Percentiles rank a stretch among this genome's conserved stretches.
Evolutionary conservation across 2,797 vertebrate genomes (phyloP).

Genomic region (Gorsachius magnificus): DNA sequence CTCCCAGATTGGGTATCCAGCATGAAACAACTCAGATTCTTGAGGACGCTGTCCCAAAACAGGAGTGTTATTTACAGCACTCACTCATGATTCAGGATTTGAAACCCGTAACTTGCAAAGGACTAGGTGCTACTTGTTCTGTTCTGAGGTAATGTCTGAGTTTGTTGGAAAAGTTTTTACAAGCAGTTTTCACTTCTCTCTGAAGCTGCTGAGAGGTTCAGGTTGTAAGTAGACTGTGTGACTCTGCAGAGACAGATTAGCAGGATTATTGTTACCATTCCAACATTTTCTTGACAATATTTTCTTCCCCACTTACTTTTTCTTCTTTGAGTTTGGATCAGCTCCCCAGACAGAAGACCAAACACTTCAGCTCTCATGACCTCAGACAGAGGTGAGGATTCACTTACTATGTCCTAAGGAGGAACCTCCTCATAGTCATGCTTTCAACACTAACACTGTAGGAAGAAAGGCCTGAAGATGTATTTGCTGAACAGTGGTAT

Average conservation of each 20-base stretch:
- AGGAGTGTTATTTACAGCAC: neutral
- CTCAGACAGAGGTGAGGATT: neutral
- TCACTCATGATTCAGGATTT: neutral
- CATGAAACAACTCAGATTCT: neutral
- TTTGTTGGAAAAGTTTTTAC: neutral
- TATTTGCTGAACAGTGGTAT: neutral
- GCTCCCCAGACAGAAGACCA: neutral
- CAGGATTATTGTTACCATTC: neutral
- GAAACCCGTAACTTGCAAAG: neutral
- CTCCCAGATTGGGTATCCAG: neutral
- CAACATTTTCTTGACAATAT: neutral
- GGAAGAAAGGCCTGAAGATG: neutral
- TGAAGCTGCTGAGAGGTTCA: neutral
- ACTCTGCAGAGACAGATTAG: neutral
- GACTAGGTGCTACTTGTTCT: neutral
- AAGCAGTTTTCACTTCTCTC: neutral
- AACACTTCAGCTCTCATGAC: neutral
- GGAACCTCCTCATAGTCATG: neutral
- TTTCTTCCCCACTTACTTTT: neutral
- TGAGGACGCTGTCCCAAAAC: neutral
- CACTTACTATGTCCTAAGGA: neutral
- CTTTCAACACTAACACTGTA: neutral
- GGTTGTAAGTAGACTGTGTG: neutral
- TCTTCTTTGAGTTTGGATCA: neutral
- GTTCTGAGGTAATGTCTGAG: neutral